phyloP scores from a whole-genome alignment of 2,797 vertebrate species.

The Channallabes apus region DNA sequence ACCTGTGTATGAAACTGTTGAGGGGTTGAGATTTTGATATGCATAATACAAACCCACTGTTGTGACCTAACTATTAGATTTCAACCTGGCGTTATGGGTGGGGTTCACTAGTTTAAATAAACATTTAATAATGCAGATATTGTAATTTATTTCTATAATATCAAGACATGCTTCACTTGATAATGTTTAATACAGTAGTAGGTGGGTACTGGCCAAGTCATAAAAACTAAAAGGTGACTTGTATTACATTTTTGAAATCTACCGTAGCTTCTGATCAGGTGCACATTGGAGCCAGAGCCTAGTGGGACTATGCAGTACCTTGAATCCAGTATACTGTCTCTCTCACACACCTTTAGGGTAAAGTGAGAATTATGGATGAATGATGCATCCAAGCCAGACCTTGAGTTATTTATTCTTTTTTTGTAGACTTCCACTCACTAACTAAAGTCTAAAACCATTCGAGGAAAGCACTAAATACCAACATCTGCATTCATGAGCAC shows the following conservation, averaged over 20 bases:
- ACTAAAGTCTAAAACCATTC: neutral
- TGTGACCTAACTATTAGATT: neutral
- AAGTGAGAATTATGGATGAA: neutral
- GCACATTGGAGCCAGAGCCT: neutral
- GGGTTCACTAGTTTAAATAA: neutral
- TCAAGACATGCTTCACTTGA: neutral
- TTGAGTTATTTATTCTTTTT: neutral
- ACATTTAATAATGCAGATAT: neutral
- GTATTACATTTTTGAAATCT: neutral
- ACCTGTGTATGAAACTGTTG: constrained; percentile 16
- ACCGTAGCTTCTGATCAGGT: neutral
- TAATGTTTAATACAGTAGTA: neutral
- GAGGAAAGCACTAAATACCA: neutral
- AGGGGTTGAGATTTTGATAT: neutral
- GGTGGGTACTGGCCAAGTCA: neutral
- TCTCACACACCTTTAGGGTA: neutral
- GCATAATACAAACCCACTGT: neutral
- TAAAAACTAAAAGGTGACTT: neutral
- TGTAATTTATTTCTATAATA: neutral
- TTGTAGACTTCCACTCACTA: neutral
- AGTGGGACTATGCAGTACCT: neutral
- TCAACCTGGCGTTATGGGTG: neutral
- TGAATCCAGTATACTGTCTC: neutral
- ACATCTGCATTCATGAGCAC: neutral
- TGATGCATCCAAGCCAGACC: neutral